Base-by-base conservation (phyloP, 2,113 vertebrate genomes). In the Serinus canaria region DNA sequence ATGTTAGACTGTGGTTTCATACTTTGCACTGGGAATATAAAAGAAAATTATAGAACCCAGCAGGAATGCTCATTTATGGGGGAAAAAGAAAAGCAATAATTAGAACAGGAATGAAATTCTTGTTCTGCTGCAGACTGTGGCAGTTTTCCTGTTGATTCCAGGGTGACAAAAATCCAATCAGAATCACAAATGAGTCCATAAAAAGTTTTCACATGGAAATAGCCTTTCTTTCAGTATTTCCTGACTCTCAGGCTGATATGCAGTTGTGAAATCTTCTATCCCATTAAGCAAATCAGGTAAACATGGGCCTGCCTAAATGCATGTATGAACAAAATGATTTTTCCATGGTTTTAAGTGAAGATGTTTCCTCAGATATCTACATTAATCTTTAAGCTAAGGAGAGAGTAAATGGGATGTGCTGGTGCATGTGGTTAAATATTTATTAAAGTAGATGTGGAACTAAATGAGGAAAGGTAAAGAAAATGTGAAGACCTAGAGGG, bases 381-480 rank as follows among this genome's bases (percentile, higher is more conserved):
- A 94, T 95, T 81, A 96, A 95, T 96, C 93, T 95, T 93, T 95
- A 95, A 95, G 88, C 78, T 92, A 96, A 92, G 44, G 72, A 93
- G 72, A 87, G 47, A 92, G 74, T 74, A 92, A 95, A 86, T 91
- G 87, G 84, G 59, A 78, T 90, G 72, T 88, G 79, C 68, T 92
- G 50, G 69, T 90, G 60, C 74, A 66, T 33, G 30, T 91, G 76
- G 58, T 96, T 96, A 96, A 96, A 95, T 96, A 95, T 96, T 97
- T 95, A 96, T 96, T 95, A 87, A 95, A 92, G 73, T 70, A 80
- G 75, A 94, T 73, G 85, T 90, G 68, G 72, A 89, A 89, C 93
- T 95, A 92, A 91, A 90, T 96, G 97, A 98, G 94, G 95, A 95
- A 96, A 94, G 96, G 96, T 96, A 96, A 97, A 97, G 96, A 92